Evolutionary conservation across 1,140 invertebrate species (phyloP), one percentile per base, ranked within the genome.

Genomic region (Camponotus floridanus): DNA sequence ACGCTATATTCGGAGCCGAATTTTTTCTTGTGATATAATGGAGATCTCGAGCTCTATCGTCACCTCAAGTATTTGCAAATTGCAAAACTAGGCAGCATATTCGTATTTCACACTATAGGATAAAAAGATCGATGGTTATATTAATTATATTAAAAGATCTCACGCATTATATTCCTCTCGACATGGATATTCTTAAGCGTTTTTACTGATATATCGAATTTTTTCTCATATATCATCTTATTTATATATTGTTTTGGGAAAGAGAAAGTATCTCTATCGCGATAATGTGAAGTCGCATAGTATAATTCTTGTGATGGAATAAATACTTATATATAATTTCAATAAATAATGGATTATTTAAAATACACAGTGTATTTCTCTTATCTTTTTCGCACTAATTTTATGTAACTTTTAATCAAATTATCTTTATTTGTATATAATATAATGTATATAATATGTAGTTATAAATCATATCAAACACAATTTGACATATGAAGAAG

Each of bases 281-380:
- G 64, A 86, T 90, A 86, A 42, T 80, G 36, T 76, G 15, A 33
- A 71, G 51, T 70, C 79, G 73, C 67, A 67, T 79, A 89, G 48
- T 48, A 65, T 81, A 79, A 78, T 88, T 59, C 51, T 88, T 86
- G 62, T 79, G 65, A 85, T 90, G 80, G 65, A 90, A 55, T 73
- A 90, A 90, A 64, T 85, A 89, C 48, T 87, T 84, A 87, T 89
- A 90, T 84, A 87, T 89, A 90, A 90, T 90, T 90, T 90, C 86
- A 90, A 90, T 90, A 90, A 90, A 90, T 36, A 42, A 65, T 26
- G 57, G 33, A 85, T 85, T 80, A 73, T 87, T 89, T 90, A 70
- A 90, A 90, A 85, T 74, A 65, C 39, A 81, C 39, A 31, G 4
- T 61, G 68, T 81, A 73, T 36, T 45, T 59, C 61, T 80, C 61